Evolutionary conservation across 2,797 vertebrate species (phyloP), one percentile per base, ranked within the genome.

Genomic region (Chaetophractus vellerosus): DNA sequence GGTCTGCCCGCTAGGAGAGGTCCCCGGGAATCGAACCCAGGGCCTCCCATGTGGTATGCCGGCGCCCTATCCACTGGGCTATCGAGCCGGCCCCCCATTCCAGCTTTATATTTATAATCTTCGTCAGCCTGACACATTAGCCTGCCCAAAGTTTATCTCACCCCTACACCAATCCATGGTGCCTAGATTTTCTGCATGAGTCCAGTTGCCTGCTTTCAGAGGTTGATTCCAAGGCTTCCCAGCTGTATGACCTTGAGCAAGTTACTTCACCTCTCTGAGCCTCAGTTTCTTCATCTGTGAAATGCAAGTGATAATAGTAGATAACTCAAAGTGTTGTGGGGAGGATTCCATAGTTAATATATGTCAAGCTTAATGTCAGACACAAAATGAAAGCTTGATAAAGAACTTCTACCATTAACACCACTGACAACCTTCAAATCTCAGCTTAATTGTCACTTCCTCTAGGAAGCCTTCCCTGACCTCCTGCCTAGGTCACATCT

Each of bases 201-300:
- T 18, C 55, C 57, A 16, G 45, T 61, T 90, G 24, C 69, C 45
- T 36, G 12, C 1, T 0, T 76, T 52, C 36, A 28, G 81, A 45
- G 79, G 41, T 18, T 16, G 59, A 14, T 81, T 75, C 61, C 18
- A 21, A 31, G 74, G 50, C 61, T 86, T 90, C 64, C 59, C 33
- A 41, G 41, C 86, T 93, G 50, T 63, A 15, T 94, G 81, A 86
- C 24, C 74, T 84, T 61, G 21, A 84, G 26, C 28, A 48, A 52
- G 33, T 38, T 52, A 69, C 63, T 78, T 71, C 8, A 69, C 41
- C 52, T 84, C 52, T 84, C 86, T 78, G 41, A 93, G 52, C 92
- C 61, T 71, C 63, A 28, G 23, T 84, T 90, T 69, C 52, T 52
- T 33, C 31, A 52, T 23, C 66, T 45, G 28, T 71, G 78, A 90